phyloP scores from a whole-genome alignment of 2,888 invertebrate species.

The Euproctis similis region DNA sequence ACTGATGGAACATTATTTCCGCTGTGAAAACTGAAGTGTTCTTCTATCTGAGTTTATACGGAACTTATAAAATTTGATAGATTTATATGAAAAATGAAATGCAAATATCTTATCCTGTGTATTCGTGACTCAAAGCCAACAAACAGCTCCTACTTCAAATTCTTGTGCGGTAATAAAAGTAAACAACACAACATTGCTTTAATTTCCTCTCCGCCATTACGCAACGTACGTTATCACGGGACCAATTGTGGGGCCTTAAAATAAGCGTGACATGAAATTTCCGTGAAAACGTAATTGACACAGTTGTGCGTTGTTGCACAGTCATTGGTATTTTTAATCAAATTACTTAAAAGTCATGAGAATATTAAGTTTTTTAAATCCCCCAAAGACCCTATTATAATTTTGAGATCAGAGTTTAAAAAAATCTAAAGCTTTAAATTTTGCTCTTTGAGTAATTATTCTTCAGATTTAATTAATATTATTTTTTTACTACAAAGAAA shows the following conservation, averaged over 20 bases:
- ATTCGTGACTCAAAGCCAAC: conserved; percentile 3
- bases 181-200: conserved; percentile 40
- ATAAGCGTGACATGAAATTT: conserved; percentile 3
- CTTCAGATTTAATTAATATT: too few relatives aligned
- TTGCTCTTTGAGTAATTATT: too few relatives aligned
- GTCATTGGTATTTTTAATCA: not conserved
- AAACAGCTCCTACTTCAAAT: conserved; percentile 24
- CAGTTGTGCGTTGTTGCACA: not conserved
- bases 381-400: not conserved
- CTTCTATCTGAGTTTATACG: too few relatives aligned
- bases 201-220: conserved; percentile 36
- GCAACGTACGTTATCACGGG: conserved; percentile 28
- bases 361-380: not conserved
- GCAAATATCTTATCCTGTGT: conserved; percentile 7
- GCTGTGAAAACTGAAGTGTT: too few relatives aligned
- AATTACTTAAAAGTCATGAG: not conserved
- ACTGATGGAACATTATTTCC: too few relatives aligned
- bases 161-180: conserved; percentile 32
- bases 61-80: too few relatives aligned
- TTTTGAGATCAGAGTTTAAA: not conserved
- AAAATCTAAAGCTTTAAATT: too few relatives aligned
- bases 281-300: too few relatives aligned
- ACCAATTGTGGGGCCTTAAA: conserved; percentile 8
- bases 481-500: too few relatives aligned
- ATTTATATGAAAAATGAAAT: too few relatives aligned